A percentile compares a stretch with the other conserved stretches of the same genome.
Conservation (phyloP, 1,140 invertebrate genomes). For the Phymorhynchus buccinoides region DNA sequence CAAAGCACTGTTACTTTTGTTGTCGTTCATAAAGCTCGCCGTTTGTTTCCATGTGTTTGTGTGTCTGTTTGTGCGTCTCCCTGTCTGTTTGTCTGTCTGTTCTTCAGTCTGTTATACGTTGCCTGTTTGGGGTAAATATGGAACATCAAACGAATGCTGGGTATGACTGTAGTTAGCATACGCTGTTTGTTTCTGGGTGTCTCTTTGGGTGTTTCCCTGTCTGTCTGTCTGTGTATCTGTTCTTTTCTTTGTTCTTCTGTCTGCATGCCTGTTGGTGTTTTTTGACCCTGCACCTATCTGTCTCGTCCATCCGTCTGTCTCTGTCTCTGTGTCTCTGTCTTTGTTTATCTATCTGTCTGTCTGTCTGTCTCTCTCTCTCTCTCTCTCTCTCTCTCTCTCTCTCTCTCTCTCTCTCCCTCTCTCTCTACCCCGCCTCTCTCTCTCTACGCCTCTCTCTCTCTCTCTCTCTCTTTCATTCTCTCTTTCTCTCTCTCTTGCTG, state of each 20-base stretch:
- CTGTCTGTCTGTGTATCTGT: neutral
- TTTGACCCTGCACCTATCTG: too few relatives aligned
- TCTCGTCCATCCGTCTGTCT: too few relatives aligned
- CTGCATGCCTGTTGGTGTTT: neutral
- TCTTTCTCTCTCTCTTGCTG: conserved; percentile 7
- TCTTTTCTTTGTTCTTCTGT: conserved; percentile 12
- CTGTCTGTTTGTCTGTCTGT: too few relatives aligned
- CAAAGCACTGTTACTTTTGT: too few relatives aligned
- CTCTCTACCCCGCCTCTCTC: neutral
- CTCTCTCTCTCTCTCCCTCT: conserved; percentile 9
- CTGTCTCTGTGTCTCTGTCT: neutral
- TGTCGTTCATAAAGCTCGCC: too few relatives aligned
- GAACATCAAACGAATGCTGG: too few relatives aligned
- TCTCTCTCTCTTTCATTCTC: conserved; percentile 1
- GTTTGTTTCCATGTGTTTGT: too few relatives aligned
- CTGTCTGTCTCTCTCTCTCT: conserved; percentile 6
- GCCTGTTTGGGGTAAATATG: too few relatives aligned
- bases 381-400: conserved; percentile 19
- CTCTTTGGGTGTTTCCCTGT: conserved; percentile 1
- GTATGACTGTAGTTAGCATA: too few relatives aligned
- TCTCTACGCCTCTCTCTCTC: neutral
- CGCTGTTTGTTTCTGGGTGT: too few relatives aligned
- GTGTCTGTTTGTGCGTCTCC: too few relatives aligned
- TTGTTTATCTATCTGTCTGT: conserved; percentile 8
- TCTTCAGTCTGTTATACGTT: too few relatives aligned